phyloP scores from a whole-genome alignment of 1,140 invertebrate species.

The Potamilus streckersoni region DNA sequence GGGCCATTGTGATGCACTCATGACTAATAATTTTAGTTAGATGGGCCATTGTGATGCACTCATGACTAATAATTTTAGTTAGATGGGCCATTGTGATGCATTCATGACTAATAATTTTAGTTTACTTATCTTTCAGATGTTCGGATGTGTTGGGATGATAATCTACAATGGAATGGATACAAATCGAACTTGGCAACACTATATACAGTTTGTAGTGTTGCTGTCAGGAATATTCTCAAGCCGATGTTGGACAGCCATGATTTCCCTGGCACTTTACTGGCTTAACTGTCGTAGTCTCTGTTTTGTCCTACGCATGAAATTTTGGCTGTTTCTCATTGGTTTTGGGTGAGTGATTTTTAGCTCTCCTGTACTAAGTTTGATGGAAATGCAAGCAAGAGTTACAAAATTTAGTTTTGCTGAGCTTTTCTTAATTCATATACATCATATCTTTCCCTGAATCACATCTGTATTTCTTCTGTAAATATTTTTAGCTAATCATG shows the following conservation, averaged over 20 bases:
- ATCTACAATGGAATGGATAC: slow-evolving; percentile 74
- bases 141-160: slow-evolving; percentile 78
- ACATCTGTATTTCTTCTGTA: no score
- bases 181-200: slow-evolving; percentile 71
- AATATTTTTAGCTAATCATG: no score
- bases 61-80: neutral
- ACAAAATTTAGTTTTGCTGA: no score
- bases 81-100: neutral
- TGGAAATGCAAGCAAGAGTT: no score
- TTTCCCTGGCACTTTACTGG: slow-evolving; percentile 84
- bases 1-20: neutral
- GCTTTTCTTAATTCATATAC: no score
- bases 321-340: slow-evolving; percentile 78
- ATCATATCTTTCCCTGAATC: no score
- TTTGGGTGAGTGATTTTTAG: slow-evolving; percentile 77
- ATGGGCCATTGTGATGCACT: no score
- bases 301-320: slow-evolving; percentile 81
- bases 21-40: neutral
- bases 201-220: slow-evolving; percentile 80
- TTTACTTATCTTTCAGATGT: slow-evolving; percentile 64
- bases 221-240: slow-evolving; percentile 81
- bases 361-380: neutral
- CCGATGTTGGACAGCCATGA: slow-evolving; percentile 84
- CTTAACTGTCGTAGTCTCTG: slow-evolving; percentile 84
- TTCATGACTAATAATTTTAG: neutral